Base-by-base conservation (phyloP, 2,797 vertebrate species). In the Molothrus aeneus region DNA sequence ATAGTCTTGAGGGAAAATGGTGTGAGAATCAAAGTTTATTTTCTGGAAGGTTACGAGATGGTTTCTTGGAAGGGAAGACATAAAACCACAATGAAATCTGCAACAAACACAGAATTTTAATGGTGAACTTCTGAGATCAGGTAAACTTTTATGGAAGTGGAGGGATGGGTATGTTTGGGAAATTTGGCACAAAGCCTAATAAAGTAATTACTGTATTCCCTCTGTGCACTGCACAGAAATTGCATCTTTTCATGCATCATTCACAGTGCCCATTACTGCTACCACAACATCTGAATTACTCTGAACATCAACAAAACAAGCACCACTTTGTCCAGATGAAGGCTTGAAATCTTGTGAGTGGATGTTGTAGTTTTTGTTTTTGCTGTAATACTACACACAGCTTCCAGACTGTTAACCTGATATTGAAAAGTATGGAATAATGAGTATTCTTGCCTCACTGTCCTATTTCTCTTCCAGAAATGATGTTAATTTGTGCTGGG, bases 191-290 rank as follows among this genome's bases (percentile, higher is more conserved):
- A 59, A 45, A 68, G 60, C 14, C 28, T 15, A 47, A n/a, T 31
- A 59, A 86, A 85, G 89, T 85, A 92, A 97, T 97, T 92, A 90
- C 12, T 42, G 38, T 79, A 95, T 89, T 97, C 95, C 91, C 92
- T 93, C 38, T 0, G 42, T 80, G 94, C 51, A 60, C 43, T 96
- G 94, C 73, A 74, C 70, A 95, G 92, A 93, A 95, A 90, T 86
- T n/a, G 48, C 86, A 80, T 94, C 68, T 95, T 92, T 94, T 92
- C 92, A 85, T 94, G 88, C 88, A 94, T 94, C 95, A 92, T 88
- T 94, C 92, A 93, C 91, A 91, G 63, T 66, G 70, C 79, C 81
- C 51, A 93, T 96, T 88, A 95, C 53, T 70, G 48, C 36, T 54
- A 77, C 66, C 85, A 72, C 60, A 92, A 40, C 40, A 59, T 82